These are phyloP conservation scores for Scylla paramamosain DNA, from an alignment of 1,140 invertebrate species.

Conservation along the genomic window DNA sequence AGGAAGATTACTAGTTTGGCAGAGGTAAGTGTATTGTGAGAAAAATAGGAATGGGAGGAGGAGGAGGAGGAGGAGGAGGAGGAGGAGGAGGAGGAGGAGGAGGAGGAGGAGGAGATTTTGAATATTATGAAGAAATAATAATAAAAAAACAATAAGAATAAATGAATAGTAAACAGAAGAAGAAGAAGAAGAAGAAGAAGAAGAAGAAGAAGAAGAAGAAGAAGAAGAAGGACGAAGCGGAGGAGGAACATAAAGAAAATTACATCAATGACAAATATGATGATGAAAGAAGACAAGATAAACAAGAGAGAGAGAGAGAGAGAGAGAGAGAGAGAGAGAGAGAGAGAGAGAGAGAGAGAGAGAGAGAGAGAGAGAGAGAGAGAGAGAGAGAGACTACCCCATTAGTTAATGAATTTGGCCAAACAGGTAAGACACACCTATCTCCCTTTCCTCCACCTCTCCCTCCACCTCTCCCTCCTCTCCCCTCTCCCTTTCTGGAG, in stretches of 20 bases:
- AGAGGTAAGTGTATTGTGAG: not conserved
- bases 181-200: not conserved
- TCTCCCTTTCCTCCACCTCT: not conserved
- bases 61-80: not conserved
- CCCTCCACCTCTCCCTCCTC: not conserved
- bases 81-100: not conserved
- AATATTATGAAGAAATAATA: not conserved
- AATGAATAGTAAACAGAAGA: not conserved
- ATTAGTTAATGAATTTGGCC: not conserved
- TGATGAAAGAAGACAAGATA: constrained; percentile 34
- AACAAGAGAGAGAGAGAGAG: constrained; percentile 33
- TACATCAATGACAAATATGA: not conserved
- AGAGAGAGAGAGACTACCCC: not conserved
- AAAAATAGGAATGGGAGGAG: not conserved
- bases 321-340: constrained; percentile 40
- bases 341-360: constrained; percentile 40
- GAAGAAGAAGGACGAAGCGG: not conserved
- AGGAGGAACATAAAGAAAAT: not conserved
- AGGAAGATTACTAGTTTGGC: not conserved
- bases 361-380: not conserved
- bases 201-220: not conserved
- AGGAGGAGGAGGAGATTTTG: not conserved
- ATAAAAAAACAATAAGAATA: not conserved
- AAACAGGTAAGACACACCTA: not conserved
- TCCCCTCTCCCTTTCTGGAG: not conserved